Conservation (phyloP, 2,113 vertebrate species). For the Erythrolamprus reginae region DNA sequence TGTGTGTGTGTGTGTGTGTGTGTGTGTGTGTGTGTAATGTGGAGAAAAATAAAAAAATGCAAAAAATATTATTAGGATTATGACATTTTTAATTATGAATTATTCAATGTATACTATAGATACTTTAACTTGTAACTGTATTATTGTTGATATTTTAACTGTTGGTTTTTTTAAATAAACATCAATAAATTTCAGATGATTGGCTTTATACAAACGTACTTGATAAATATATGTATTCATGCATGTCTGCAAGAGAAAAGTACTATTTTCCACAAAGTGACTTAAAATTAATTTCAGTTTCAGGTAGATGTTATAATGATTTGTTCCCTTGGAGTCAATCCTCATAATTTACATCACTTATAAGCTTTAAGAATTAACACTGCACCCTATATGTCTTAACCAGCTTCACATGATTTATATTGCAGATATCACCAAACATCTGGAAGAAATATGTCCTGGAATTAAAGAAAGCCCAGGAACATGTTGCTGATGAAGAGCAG, state of each 20-base stretch:
- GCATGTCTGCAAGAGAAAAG: neutral
- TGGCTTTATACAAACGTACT: neutral
- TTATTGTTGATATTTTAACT: neutral
- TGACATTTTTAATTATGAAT: neutral
- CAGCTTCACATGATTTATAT: neutral
- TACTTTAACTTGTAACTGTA: neutral
- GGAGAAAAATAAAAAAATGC: too few relatives aligned
- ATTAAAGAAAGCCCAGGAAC: neutral
- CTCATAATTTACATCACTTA: neutral
- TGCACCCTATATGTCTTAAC: neutral
- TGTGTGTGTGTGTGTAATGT: too few relatives aligned
- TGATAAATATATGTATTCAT: neutral
- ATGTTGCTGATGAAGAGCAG: neutral
- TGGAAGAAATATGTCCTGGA: neutral
- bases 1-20: too few relatives aligned
- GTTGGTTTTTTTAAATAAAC: neutral
- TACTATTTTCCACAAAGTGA: neutral
- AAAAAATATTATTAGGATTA: neutral
- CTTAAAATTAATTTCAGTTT: neutral
- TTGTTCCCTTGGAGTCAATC: neutral
- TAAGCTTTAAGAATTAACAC: neutral
- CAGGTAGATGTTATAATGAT: neutral
- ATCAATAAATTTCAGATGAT: neutral
- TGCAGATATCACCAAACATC: neutral
- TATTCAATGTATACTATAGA: neutral